These are phyloP conservation scores for Coronaproctus castanopsis DNA, from an alignment of 2,888 invertebrate genomes.

Conservation along the genomic window DNA sequence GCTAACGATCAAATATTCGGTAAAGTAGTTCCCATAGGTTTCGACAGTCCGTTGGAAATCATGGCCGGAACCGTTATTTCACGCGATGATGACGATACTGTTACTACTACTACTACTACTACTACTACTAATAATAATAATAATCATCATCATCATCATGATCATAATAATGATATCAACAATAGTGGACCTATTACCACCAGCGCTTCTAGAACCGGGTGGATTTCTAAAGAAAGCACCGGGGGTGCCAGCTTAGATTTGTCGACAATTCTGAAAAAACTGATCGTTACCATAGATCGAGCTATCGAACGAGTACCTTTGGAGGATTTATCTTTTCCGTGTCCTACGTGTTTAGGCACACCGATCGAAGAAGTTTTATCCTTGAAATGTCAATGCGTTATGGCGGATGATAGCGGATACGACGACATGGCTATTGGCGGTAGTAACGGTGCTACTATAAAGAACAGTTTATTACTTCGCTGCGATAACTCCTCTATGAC, in stretches of 20 bases:
- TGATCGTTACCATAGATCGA: slow-evolving; percentile 39
- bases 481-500: neutral
- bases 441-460: slow-evolving; percentile 23
- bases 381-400: neutral
- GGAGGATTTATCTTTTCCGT: slow-evolving; percentile 42
- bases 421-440: slow-evolving; percentile 25
- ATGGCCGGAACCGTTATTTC: too few species aligned
- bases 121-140: too few species aligned
- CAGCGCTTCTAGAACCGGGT: neutral
- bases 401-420: neutral
- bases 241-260: slow-evolving; percentile 11
- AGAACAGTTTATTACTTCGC: too few species aligned
- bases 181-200: neutral
- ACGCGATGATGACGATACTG: too few species aligned
- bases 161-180: too few species aligned
- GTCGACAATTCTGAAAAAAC: slow-evolving; percentile 10
- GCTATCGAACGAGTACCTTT: slow-evolving; percentile 43
- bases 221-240: neutral
- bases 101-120: neutral
- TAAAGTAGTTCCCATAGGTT: neutral
- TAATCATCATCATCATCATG: too few species aligned
- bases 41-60: slow-evolving; percentile 11
- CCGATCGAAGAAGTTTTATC: slow-evolving; percentile 2
- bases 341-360: slow-evolving; percentile 27
- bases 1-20: neutral